Percentiles rank a stretch among this genome's conserved stretches.
These are phyloP conservation scores for Morus bassanus DNA, from an alignment of 2,797 vertebrate genomes.

Conservation along the genomic window DNA sequence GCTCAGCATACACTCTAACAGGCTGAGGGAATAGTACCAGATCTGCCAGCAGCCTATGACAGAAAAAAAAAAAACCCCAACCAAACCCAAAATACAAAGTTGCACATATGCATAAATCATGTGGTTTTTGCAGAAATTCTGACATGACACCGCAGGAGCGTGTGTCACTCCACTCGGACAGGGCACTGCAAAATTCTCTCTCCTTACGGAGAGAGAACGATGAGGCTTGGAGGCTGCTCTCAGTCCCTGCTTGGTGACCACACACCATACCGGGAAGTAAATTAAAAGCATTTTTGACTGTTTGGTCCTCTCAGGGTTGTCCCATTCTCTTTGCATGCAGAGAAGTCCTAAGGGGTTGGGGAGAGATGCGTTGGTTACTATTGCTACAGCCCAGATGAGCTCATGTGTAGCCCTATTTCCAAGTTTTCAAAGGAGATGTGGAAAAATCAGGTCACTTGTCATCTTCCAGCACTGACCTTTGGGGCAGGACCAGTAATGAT, in stretches of 20 bases:
- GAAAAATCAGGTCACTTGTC: background rate
- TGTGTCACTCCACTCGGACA: accelerated
- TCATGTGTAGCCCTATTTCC: background rate
- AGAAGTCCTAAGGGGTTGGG: background rate
- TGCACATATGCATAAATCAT: background rate
- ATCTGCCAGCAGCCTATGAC: background rate
- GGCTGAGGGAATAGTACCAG: background rate
- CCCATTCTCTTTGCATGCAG: background rate
- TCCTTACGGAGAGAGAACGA: background rate
- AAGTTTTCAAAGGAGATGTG: background rate
- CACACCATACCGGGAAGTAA: background rate
- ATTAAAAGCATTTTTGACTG: background rate
- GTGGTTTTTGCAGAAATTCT: background rate
- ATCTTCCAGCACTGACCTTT: background rate
- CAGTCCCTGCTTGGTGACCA: background rate
- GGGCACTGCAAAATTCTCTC: background rate
- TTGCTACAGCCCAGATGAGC: background rate
- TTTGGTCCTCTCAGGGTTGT: background rate
- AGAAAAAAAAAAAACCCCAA: background rate
- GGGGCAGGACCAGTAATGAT: background rate
- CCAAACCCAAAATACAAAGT: background rate
- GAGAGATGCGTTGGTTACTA: background rate
- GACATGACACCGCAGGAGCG: background rate
- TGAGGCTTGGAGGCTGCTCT: background rate
- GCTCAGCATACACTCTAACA: background rate